Evolutionary conservation across 2,797 vertebrate genomes (phyloP), one percentile per base, ranked within the genome.

Genomic region (Linurgus olivaceus): DNA sequence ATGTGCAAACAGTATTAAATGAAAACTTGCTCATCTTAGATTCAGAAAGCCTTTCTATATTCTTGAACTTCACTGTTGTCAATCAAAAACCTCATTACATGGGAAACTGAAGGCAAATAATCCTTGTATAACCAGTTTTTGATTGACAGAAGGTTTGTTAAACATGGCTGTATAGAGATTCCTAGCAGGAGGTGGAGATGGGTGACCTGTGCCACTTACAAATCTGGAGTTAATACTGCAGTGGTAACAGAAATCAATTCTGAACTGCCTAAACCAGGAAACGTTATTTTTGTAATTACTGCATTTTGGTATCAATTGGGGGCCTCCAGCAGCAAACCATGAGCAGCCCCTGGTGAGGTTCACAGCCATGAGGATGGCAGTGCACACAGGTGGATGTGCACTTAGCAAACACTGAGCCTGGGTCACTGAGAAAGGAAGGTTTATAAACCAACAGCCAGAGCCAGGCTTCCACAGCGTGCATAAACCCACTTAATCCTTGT

Each of bases 81-180:
- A 95, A 93, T 95, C 94, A 95, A 94, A 97, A 94, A 88, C 76
- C 91, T 95, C 91, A 95, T 97, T 96, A 97, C 79, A 78, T 44
- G 91, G 59, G 74, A 94, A 96, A 94, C 73, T 70, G 40, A 96
- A 95, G 76, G 90, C 90, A 97, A 96, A 96, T 93, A 96, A 95
- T 93, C 81, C 89, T 81, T 50, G 91, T 94, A 94, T 76, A 91
- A 96, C 89, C 93, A 84, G 93, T 70, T 92, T 90, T 88, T 93
- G 94, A 96, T 74, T 91, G 96, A 91, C 94, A 86, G 89, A 67
- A 80, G 17, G 76, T 86, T 96, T 94, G 95, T 94, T 94, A 90
- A 95, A 96, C 88, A 67, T 2, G 8, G 76, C 76, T 84, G 17
- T 84, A 77, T n/a, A 90, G 66, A 78, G 54, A 55, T n/a, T 94